These are phyloP conservation scores for Ascidia mentula DNA, from an alignment of 23 tunicate genomes.

Conservation along the genomic window DNA sequence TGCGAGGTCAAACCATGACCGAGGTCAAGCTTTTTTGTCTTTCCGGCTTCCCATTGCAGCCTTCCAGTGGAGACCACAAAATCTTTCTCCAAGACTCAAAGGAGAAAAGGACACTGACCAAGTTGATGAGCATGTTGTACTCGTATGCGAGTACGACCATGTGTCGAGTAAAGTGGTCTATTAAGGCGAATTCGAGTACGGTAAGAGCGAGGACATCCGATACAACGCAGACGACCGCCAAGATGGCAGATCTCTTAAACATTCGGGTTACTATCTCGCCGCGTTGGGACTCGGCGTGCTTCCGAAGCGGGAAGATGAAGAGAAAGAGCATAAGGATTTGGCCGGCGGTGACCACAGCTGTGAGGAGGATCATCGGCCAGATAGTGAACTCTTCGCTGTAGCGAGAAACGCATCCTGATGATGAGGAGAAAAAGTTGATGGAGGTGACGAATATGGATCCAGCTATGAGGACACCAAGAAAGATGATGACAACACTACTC, in stretches of 20 bases:
- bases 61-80: neutral
- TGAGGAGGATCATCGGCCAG: conserved; percentile 1
- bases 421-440: neutral
- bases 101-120: conserved; percentile 3
- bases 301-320: neutral
- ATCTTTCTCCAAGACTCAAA: neutral
- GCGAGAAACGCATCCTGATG: neutral
- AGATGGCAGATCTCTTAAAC: conserved; percentile 4
- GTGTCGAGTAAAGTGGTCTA: neutral
- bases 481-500: neutral
- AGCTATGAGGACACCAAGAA: neutral
- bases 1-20: too few relatives aligned
- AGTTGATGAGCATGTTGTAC: neutral
- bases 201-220: neutral
- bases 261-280: neutral
- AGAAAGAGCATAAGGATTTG: conserved; percentile 3
- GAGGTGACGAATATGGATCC: neutral
- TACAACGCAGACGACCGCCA: conserved; percentile 6
- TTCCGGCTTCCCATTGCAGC: neutral
- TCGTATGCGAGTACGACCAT: neutral
- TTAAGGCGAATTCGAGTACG: neutral
- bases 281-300: neutral
- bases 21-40: neutral
- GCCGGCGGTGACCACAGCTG: conserved; percentile 1
- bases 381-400: conserved; percentile 3